Percentiles rank a stretch among this genome's conserved stretches.
Conservation (phyloP, 2,113 vertebrate genomes). For the Mystacornis crossleyi region DNA sequence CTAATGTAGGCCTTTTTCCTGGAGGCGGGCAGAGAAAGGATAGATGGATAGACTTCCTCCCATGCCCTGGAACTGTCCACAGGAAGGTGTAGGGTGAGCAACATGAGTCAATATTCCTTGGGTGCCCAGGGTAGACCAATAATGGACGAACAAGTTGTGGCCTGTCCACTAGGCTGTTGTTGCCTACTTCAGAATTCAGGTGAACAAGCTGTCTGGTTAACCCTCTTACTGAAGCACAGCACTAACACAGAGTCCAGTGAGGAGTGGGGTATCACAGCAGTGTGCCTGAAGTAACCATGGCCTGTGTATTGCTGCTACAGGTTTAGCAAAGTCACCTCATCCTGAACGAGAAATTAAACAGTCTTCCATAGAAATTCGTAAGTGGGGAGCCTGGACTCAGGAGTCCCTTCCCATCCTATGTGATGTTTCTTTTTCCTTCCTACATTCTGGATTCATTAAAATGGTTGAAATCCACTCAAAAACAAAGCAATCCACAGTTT, state of each 20-base stretch:
- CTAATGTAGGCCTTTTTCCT: background rate
- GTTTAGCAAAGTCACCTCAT: background rate
- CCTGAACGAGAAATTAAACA: background rate
- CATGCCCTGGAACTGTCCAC: background rate
- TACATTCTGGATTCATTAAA: background rate
- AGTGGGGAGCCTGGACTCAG: background rate
- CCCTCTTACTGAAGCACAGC: background rate
- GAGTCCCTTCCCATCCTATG: background rate
- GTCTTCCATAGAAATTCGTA: background rate
- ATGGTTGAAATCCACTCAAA: rapidly evolving
- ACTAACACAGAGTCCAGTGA: background rate
- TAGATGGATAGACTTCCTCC: background rate
- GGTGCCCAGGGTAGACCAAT: background rate
- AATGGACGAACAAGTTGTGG: background rate
- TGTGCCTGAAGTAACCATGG: background rate
- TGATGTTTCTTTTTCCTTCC: background rate
- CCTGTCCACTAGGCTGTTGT: background rate
- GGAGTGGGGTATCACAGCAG: background rate
- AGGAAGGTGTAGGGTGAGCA: background rate
- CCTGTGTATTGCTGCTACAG: background rate
- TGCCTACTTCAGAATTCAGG: background rate
- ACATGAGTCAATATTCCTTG: rapidly evolving
- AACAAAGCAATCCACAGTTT: background rate
- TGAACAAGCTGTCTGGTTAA: background rate
- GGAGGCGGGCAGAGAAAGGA: background rate